These are phyloP conservation scores for Philonicus albiceps DNA, from an alignment of 2,888 invertebrate species.

Conservation along the genomic window DNA sequence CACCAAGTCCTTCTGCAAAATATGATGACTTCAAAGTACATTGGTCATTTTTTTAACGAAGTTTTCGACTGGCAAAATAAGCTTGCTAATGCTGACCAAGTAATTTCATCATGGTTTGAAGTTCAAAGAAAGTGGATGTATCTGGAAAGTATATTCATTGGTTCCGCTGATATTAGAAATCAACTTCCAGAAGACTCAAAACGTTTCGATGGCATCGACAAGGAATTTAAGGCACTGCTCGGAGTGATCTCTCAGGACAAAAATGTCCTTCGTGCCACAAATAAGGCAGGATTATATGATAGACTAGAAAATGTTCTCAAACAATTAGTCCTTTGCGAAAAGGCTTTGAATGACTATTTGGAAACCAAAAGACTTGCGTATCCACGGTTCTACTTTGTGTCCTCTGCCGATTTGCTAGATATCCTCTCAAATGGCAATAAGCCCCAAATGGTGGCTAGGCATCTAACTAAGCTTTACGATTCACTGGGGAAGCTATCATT, in stretches of 20 bases:
- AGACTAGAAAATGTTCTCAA: constrained; percentile 77
- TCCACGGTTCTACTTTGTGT: constrained; percentile 95
- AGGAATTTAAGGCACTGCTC: constrained; percentile 75
- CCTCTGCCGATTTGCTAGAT: constrained; percentile 89
- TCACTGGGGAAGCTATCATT: constrained; percentile 79
- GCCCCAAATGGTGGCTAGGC: constrained; percentile 79
- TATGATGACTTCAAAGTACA: constrained; percentile 92
- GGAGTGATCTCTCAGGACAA: constrained; percentile 70
- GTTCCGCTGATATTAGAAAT: constrained; percentile 91
- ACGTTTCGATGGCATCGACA: constrained; percentile 87
- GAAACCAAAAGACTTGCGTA: constrained; percentile 94
- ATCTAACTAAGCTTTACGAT: constrained; percentile 91
- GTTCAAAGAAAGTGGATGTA: constrained; percentile 95
- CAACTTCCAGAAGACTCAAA: constrained; percentile 91
- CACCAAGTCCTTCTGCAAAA: constrained; percentile 95
- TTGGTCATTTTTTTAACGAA: constrained; percentile 83
- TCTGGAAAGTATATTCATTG: constrained; percentile 93
- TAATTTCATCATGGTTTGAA: constrained; percentile 82
- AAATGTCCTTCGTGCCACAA: constrained; percentile 88
- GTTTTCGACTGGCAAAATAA: constrained; percentile 89
- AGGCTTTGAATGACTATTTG: constrained; percentile 91
- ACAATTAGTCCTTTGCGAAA: constrained; percentile 85
- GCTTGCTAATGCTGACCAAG: constrained; percentile 88
- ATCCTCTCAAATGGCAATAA: constrained; percentile 83
- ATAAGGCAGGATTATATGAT: constrained; percentile 76